Percentiles rank a stretch among this genome's conserved stretches.
Conservation (phyloP, 2,797 vertebrate species). For the Champsocephalus esox region DNA sequence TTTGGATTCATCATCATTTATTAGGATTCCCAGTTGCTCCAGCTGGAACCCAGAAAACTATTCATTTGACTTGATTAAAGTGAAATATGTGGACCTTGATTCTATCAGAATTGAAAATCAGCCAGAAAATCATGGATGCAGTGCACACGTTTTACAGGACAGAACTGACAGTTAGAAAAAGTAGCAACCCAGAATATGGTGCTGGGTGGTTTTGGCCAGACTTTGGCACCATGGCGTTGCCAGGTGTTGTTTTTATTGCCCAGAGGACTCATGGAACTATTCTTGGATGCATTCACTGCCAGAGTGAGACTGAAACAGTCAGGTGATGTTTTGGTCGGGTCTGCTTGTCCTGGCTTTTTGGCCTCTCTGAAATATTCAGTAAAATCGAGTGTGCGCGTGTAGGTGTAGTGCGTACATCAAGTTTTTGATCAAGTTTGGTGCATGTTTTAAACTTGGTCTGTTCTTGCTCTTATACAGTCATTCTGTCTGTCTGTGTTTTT, state of each 20-base stretch:
- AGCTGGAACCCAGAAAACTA: no score
- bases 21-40: no score
- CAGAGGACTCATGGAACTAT: background rate
- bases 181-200: background rate
- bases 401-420: background rate
- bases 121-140: background rate
- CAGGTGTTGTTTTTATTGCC: background rate
- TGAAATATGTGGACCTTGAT: no score
- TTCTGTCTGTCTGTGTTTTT: background rate
- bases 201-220: background rate
- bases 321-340: background rate
- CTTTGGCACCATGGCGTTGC: background rate
- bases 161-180: background rate
- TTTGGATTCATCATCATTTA: no score
- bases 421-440: background rate
- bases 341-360: slow-evolving; percentile 5
- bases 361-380: background rate
- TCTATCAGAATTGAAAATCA: no score
- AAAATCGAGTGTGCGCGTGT: slow-evolving; percentile 1
- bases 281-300: slow-evolving; percentile 9
- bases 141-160: background rate
- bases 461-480: background rate
- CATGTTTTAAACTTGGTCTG: slow-evolving; percentile 1
- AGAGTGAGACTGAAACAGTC: background rate
- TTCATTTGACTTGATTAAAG: no score